These are phyloP conservation scores for Cephalopterus ornatus DNA, from an alignment of 2,113 vertebrate genomes.

Conservation along the genomic window DNA sequence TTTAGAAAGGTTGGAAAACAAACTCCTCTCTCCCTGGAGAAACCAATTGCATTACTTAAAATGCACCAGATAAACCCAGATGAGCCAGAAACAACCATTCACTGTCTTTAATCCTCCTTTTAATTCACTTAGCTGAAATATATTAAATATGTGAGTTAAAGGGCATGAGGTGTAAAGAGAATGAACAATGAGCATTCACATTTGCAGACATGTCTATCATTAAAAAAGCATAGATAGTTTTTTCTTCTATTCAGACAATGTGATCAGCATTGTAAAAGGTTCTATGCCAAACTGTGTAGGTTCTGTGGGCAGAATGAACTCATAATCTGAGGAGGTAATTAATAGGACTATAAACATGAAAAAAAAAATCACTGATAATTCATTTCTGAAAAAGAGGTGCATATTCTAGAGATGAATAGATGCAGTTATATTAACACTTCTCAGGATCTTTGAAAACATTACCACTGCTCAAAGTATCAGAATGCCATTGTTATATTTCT, in stretches of 20 bases:
- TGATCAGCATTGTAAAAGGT: not conserved
- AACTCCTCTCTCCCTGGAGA: not conserved
- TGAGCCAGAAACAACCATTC: not conserved
- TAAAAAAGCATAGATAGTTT: not conserved
- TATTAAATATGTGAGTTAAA: slow-evolving; percentile 17
- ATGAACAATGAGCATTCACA: not conserved
- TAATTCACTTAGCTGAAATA: slow-evolving; percentile 6
- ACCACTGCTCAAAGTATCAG: not conserved
- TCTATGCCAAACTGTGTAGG: not conserved
- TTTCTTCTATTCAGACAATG: not conserved
- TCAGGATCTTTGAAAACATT: not conserved
- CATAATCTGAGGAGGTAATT: not conserved
- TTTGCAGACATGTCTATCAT: not conserved
- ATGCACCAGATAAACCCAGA: not conserved
- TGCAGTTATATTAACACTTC: not conserved
- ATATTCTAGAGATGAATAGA: not conserved
- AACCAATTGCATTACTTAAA: not conserved
- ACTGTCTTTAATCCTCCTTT: not conserved
- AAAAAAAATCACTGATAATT: not conserved
- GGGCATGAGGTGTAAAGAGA: not conserved
- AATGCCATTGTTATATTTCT: not conserved
- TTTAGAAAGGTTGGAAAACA: not conserved
- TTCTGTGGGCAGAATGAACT: not conserved
- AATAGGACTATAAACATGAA: not conserved
- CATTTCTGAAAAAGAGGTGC: not conserved